These are phyloP conservation scores for Tachuris rubrigastra DNA, from an alignment of 2,113 vertebrate species.

Conservation along the genomic window DNA sequence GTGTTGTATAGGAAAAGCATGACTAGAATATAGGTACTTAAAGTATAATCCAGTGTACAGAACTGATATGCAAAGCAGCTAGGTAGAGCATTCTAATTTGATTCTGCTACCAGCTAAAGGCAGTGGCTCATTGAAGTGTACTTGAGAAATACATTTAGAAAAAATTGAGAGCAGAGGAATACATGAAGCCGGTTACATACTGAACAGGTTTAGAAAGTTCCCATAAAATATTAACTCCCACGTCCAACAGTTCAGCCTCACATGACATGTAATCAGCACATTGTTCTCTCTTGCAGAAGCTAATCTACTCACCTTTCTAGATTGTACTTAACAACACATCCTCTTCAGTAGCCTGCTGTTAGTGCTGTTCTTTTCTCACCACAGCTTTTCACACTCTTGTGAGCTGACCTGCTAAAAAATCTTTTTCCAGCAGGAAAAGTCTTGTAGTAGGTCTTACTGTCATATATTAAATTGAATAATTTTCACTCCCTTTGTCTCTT, in stretches of 20 bases:
- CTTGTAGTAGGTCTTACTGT: not conserved
- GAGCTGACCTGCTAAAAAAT: not conserved
- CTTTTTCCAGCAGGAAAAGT: not conserved
- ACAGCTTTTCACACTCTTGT: not conserved
- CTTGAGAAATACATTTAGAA: not conserved
- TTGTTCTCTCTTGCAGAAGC: not conserved
- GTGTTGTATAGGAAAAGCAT: not conserved
- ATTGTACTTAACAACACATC: not conserved
- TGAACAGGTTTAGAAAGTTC: not conserved
- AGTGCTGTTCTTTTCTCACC: not conserved
- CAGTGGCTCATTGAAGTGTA: not conserved
- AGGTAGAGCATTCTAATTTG: not conserved
- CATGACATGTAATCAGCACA: not conserved
- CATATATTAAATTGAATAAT: not conserved
- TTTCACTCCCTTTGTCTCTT: not conserved
- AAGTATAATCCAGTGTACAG: not conserved
- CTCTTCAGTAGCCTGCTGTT: not conserved
- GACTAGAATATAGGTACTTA: not conserved
- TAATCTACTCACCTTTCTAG: not conserved
- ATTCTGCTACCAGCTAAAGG: not conserved
- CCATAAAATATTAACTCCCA: not conserved
- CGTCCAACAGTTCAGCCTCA: not conserved
- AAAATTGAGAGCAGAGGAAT: not conserved
- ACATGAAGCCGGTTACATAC: not conserved
- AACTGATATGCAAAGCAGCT: not conserved